Evolutionary conservation across 2,888 invertebrate genomes (phyloP).

Genomic region (Dromius quadrimaculatus): DNA sequence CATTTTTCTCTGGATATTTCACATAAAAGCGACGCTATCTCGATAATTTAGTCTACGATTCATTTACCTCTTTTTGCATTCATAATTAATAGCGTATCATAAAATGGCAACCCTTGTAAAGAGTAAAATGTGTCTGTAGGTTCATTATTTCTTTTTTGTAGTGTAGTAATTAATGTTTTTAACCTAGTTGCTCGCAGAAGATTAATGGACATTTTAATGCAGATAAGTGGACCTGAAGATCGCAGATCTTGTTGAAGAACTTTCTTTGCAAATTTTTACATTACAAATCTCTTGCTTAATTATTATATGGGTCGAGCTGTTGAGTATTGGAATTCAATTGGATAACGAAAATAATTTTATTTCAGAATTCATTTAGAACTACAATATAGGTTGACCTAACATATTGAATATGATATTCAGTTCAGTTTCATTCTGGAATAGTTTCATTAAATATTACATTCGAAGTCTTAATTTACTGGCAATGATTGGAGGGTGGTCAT

Average conservation of each 20-base stretch:
- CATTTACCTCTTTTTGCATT: slow-evolving; percentile 37
- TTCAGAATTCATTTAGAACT: not conserved
- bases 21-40: not conserved
- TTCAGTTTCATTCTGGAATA: no score
- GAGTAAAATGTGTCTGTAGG: slow-evolving; percentile 22
- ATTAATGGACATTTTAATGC: slow-evolving; percentile 47
- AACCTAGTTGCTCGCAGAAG: slow-evolving; percentile 40
- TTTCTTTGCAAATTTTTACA: slow-evolving; percentile 24
- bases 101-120: slow-evolving; percentile 40
- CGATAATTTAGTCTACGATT: slow-evolving; percentile 31
- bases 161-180: slow-evolving; percentile 49
- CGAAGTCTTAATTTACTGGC: no score
- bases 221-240: slow-evolving; percentile 29
- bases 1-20: slow-evolving; percentile 31
- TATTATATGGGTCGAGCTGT: no score
- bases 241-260: slow-evolving; percentile 15
- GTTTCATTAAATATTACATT: no score
- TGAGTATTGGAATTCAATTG: no score
- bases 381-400: not conserved
- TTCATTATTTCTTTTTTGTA: slow-evolving; percentile 42
- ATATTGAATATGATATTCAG: no score
- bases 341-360: not conserved
- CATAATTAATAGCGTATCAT: slow-evolving; percentile 49
- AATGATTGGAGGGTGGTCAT: no score
- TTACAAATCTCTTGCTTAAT: no score